A percentile compares a stretch with the other conserved stretches of the same genome.
phyloP scores from a whole-genome alignment of 2,113 vertebrate species.

The Actinemys pallida region DNA sequence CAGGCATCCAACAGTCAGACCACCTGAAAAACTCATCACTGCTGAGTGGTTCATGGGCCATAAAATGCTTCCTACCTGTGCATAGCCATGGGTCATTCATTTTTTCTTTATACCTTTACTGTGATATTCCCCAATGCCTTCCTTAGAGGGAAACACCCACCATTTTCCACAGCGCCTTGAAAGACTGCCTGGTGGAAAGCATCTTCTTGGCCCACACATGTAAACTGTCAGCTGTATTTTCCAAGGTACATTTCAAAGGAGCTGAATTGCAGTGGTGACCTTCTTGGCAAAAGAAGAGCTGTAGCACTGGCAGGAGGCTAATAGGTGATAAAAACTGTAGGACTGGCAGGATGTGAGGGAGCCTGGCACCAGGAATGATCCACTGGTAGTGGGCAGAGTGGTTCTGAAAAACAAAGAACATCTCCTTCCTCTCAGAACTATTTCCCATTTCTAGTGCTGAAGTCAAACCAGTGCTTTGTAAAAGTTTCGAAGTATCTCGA shows the following conservation, averaged over 20 bases:
- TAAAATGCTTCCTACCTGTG: constrained; percentile 21
- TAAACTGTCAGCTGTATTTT: background rate
- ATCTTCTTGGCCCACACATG: background rate
- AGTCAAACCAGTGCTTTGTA: background rate
- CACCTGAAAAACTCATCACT: constrained; percentile 39
- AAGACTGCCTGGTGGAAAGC: background rate
- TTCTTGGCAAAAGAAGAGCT: background rate
- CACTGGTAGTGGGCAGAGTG: background rate
- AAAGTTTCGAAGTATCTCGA: background rate
- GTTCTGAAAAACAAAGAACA: background rate
- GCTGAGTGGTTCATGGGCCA: background rate
- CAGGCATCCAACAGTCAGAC: constrained; percentile 65
- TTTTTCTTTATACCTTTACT: background rate
- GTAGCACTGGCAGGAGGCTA: background rate
- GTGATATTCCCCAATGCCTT: background rate
- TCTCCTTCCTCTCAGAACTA: background rate
- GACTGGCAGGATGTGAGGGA: background rate
- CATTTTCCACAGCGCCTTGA: background rate
- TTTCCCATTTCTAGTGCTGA: background rate
- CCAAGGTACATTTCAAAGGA: background rate
- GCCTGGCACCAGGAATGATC: background rate
- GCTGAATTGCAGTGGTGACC: background rate
- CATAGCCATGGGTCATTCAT: background rate
- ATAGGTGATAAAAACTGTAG: background rate
- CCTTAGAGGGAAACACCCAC: background rate